phyloP scores from a whole-genome alignment of 2,113 vertebrate genomes.

The Rhipidura dahli region DNA sequence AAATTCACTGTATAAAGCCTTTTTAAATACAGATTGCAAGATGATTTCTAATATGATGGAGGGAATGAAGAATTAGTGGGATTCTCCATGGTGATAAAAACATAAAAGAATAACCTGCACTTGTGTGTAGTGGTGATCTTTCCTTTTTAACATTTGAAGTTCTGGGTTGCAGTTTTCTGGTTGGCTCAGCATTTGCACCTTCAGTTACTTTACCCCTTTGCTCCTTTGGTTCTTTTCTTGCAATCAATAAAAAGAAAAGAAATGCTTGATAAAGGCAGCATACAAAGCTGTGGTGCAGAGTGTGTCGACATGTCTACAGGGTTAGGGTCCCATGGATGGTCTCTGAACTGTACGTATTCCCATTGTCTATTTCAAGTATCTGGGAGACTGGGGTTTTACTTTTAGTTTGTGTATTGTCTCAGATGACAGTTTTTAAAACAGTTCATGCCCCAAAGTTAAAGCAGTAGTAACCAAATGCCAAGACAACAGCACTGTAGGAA shows the following conservation, averaged over 20 bases:
- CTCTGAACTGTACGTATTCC: neutral
- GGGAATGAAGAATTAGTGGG: neutral
- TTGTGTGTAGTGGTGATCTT: neutral
- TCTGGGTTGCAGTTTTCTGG: neutral
- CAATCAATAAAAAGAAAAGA: neutral
- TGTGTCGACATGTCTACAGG: fast-evolving
- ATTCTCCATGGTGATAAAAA: neutral
- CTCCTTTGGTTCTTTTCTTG: neutral
- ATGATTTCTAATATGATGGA: neutral
- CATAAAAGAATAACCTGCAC: neutral
- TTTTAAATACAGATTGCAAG: neutral
- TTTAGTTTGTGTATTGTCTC: neutral
- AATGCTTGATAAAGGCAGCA: neutral
- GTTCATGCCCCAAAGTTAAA: neutral
- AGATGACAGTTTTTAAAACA: neutral
- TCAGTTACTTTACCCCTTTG: neutral
- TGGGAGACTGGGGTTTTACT: neutral
- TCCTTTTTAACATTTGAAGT: neutral
- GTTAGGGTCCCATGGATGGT: neutral
- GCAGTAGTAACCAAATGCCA: neutral
- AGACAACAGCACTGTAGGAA: neutral
- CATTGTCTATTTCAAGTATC: neutral
- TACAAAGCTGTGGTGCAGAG: neutral
- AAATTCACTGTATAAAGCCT: neutral
- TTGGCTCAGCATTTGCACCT: neutral